Base-by-base conservation (phyloP, 2,113 vertebrate genomes). In the Callipepla californica region DNA sequence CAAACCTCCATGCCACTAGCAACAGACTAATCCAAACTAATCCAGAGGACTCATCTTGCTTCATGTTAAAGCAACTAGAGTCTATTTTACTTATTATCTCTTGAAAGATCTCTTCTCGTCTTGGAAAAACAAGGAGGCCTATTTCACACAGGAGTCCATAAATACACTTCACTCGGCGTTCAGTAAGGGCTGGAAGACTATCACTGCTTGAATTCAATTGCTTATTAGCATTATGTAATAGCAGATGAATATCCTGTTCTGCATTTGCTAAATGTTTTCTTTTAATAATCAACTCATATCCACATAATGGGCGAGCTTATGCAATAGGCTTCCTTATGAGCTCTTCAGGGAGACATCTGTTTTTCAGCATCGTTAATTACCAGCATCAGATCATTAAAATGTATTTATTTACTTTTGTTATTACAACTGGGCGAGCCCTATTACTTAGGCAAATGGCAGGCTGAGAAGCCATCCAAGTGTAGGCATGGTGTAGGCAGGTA, bases 241-340 rank as follows among this genome's bases (percentile, higher is more conserved):
- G 77, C 73, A 96, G 89, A 96, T 85, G 79, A 94, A 72, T 89
- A 86, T 96, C 87, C 93, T 78, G 72, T 17, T 90, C 93, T 92
- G 92, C 95, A 26, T 94, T 88, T 89, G 91, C 90, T 97, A 97
- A 96, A 96, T 96, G 94, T 96, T 95, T 96, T 97, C 93, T 96
- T 97, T 96, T 96, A 95, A 96, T 96, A 95, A 96, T 87, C 94
- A 58, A 45, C 93, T 91, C 74, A 18, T 87, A 86, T 23, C 78
- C 79, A 55, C 85, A 76, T 92, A 92, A 96, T 95, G 86, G 91
- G 73, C 30, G 42, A 30, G 67, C 69, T 97, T 95, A 90, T 91
- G 96, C 94, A 97, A 96, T 38, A 44, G 1, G 59, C 76, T 8
- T 25, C 88, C 76, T 86, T 17, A 30, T 55, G 90, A 94, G 94